Conservation (phyloP, 2,888 invertebrate genomes). For the Stenoptilia bipunctidactyla region DNA sequence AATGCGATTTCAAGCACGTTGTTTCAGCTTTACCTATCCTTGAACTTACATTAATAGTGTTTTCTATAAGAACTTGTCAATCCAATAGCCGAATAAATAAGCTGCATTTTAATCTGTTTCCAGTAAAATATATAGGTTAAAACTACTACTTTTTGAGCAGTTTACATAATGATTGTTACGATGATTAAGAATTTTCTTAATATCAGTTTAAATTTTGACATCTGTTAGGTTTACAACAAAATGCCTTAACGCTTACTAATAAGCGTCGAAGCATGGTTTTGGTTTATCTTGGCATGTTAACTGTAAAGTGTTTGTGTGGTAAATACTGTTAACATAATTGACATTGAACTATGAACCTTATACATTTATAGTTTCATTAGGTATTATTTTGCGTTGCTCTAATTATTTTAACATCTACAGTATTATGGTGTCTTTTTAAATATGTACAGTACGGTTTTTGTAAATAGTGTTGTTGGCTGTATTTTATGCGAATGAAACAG, state of each 20-base stretch:
- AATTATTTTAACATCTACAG: slow-evolving; percentile 13
- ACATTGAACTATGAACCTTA: slow-evolving; percentile 2
- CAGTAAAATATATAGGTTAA: too few species aligned
- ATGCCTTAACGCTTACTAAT: slow-evolving; percentile 31
- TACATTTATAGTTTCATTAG: neutral
- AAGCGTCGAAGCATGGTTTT: slow-evolving; percentile 29
- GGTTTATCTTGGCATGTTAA: neutral
- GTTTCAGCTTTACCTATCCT: too few species aligned
- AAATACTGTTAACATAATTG: neutral
- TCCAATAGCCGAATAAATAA: too few species aligned
- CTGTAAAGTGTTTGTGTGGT: neutral
- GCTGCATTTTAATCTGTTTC: too few species aligned
- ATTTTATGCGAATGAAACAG: slow-evolving; percentile 26
- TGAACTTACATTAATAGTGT: too few species aligned
- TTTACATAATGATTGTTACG: neutral
- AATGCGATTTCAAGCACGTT: too few species aligned
- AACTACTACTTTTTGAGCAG: slow-evolving; percentile 1
- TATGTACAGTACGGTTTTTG: slow-evolving; percentile 9
- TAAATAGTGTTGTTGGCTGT: slow-evolving; percentile 21
- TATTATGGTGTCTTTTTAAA: slow-evolving; percentile 20
- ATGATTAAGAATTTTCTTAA: neutral
- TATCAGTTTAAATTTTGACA: slow-evolving; percentile 17
- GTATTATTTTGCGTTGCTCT: neutral
- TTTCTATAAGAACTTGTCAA: too few species aligned
- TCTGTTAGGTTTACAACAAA: slow-evolving; percentile 33